Base-by-base conservation (phyloP, 2,888 invertebrate species). In the Acronicta aceris region DNA sequence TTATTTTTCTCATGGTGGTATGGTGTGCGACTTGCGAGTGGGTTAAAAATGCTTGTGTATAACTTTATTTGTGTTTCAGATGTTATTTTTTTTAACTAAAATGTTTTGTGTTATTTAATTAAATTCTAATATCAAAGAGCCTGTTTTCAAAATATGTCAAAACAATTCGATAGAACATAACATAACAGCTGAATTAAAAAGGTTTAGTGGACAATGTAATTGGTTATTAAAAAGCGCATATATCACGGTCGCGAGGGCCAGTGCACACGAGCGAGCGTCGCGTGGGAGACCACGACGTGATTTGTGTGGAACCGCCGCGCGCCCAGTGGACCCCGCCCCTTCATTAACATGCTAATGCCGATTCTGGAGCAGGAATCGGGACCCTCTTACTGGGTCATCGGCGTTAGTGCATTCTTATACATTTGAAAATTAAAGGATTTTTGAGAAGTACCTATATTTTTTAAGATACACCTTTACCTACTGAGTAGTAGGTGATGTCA, bases 281-380 rank as follows among this genome's bases (percentile, higher is more conserved):
- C 85, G 87, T 85, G 86, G 86, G 88, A 85, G 87, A 84, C 78
- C 73, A 76, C 80, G 86, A 82, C 83, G 79, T 87, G 88, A 90
- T 89, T 90, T 89, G 90, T 89, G 86, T 82, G 83, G 81, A 75
- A 76, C 80, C 77, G 60, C 69, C 52, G 74, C 60, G 72, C 53
- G 47, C 41, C 57, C 66, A 57, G 49, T 48, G 60, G 67, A 65
- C 67, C 81, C 86, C 93, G 92, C 93, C 93, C 87, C 87, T 92
- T 93, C 92, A 93, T 94, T 93, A 93, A 90, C 91, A 93, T 93
- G 91, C 88, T 93, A 93, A 94, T 93, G 82, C 84, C 71, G 88
- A 86, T 84, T 86, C 88, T 87, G 86, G 87, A 84, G 83, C 81
- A 73, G 50, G 52, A 42, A 80, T 78, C 75, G 80, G 83, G 83